Percentiles rank a stretch among this genome's conserved stretches.
Conservation (phyloP, 2,113 vertebrate genomes). For the Festucalex cinctus region DNA sequence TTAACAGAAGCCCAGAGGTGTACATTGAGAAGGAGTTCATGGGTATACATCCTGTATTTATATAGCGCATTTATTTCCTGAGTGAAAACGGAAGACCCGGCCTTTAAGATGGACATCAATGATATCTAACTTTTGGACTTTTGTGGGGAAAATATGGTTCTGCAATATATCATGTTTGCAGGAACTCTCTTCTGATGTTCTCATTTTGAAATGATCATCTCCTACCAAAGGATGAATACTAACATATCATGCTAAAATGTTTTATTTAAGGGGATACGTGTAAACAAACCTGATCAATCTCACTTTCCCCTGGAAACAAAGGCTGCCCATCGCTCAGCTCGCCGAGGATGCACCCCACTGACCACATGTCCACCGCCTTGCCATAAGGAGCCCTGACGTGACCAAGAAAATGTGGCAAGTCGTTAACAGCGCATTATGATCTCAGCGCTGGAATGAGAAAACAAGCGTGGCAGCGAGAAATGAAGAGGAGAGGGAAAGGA, state of each 20-base stretch:
- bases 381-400: constrained; percentile 87
- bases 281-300: constrained; percentile 83
- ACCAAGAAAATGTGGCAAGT: background rate
- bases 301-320: constrained; percentile 96
- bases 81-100: too few species aligned
- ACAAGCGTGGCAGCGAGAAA: background rate
- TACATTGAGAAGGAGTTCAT: too few species aligned
- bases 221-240: background rate
- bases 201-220: background rate
- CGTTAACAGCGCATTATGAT: background rate
- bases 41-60: too few species aligned
- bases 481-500: background rate
- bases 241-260: background rate
- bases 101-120: background rate
- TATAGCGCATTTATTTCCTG: too few species aligned
- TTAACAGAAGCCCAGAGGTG: too few species aligned
- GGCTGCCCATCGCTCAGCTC: constrained; percentile 98
- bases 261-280: background rate
- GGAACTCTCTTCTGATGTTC: background rate
- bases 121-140: background rate
- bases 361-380: constrained; percentile 99
- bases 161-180: background rate
- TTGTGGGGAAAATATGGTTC: background rate
- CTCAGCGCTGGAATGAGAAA: background rate
- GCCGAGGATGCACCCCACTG: constrained; percentile 96